Conservation (phyloP, 37 sponge, comb jelly and placozoan species). For the Beroe forskalii region DNA sequence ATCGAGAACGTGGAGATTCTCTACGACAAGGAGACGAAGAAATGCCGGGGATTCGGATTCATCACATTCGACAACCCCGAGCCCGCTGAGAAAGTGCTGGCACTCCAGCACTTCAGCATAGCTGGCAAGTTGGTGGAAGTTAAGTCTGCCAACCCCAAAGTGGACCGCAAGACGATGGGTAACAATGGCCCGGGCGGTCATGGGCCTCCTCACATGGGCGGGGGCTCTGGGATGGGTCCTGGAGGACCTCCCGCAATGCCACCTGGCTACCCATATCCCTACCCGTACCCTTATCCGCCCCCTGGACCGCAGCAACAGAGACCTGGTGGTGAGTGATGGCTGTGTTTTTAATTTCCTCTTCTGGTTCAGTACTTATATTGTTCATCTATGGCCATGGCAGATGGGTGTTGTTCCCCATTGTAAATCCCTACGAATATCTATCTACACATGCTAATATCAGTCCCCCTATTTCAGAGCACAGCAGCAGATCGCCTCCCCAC, state of each 20-base stretch:
- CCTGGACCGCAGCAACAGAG: constrained; percentile 38
- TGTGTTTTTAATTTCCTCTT: not conserved
- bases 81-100: constrained; percentile 52
- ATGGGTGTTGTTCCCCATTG: not conserved
- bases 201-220: not conserved
- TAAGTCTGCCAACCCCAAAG: constrained; percentile 52
- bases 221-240: not conserved
- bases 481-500: constrained; percentile 51
- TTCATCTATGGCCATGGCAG: no score
- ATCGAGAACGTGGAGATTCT: constrained; percentile 58
- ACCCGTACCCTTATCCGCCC: constrained; percentile 63
- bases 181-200: not conserved
- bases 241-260: constrained; percentile 35
- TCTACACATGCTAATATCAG: no score
- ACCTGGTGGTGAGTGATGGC: not conserved
- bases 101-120: constrained; percentile 60
- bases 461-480: no score
- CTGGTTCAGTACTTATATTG: no score
- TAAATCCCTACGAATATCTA: no score
- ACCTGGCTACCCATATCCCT: constrained; percentile 63
- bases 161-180: constrained; percentile 43
- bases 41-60: constrained; percentile 61
- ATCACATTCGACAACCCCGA: constrained; percentile 46
- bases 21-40: constrained; percentile 62
- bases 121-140: constrained; percentile 59